Percentiles rank a stretch among this genome's conserved stretches.
Conservation (phyloP, 1,140 invertebrate genomes). For the Ruditapes philippinarum region DNA sequence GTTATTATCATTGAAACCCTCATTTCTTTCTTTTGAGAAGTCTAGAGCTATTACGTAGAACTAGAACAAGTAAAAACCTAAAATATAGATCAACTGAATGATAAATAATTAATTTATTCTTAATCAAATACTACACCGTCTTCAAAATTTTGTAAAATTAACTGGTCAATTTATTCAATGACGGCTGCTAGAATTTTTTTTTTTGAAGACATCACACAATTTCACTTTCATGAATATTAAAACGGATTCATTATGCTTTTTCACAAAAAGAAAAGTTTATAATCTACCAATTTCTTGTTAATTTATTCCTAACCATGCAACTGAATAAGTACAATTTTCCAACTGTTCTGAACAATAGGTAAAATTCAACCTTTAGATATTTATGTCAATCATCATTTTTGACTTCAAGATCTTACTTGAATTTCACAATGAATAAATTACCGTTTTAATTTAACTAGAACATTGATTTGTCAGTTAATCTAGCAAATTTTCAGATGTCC, state of each 20-base stretch:
- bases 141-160: slow-evolving; percentile 11
- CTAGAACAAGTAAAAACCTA: too few relatives aligned
- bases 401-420: too few relatives aligned
- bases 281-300: not conserved
- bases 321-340: slow-evolving; percentile 5
- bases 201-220: slow-evolving; percentile 1
- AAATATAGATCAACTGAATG: too few relatives aligned
- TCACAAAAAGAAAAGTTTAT: slow-evolving; percentile 33
- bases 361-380: not conserved
- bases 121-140: not conserved
- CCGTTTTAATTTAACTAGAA: too few relatives aligned
- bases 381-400: too few relatives aligned
- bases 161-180: slow-evolving; percentile 31
- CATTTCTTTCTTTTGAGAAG: too few relatives aligned
- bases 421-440: too few relatives aligned
- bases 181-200: not conserved
- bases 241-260: slow-evolving; percentile 34
- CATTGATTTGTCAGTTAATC: too few relatives aligned
- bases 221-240: slow-evolving; percentile 43
- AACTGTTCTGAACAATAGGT: slow-evolving; percentile 5
- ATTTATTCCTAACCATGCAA: slow-evolving; percentile 24
- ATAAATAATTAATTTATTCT: too few relatives aligned
- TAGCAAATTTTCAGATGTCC: too few relatives aligned
- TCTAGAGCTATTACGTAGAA: too few relatives aligned
- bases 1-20: too few relatives aligned